Conservation (phyloP, 2,113 vertebrate genomes). For the Tauraco erythrolophus region DNA sequence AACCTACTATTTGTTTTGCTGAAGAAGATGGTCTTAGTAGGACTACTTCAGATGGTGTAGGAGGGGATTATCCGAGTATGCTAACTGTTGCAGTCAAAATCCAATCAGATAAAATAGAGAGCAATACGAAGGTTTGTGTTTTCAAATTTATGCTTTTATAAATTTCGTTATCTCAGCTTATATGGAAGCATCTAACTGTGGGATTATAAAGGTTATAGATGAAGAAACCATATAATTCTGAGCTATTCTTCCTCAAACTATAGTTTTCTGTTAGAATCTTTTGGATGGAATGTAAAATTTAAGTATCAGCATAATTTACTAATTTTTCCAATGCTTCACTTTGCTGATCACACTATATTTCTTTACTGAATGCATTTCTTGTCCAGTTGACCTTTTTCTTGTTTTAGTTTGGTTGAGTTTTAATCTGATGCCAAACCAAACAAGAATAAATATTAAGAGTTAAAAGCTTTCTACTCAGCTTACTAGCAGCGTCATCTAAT, state of each 20-base stretch:
- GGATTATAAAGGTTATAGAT: neutral
- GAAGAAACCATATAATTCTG: neutral
- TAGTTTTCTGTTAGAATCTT: neutral
- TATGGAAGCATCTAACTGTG: neutral
- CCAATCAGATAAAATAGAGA: slow-evolving; percentile 88
- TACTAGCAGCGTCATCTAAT: neutral
- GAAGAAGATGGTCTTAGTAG: slow-evolving; percentile 84
- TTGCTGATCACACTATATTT: neutral
- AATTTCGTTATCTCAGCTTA: neutral
- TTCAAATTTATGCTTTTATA: neutral
- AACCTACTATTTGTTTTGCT: slow-evolving; percentile 90
- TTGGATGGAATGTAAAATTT: neutral
- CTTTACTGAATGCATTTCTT: neutral
- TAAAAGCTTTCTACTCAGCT: neutral
- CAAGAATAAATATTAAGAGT: neutral
- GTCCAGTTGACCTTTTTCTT: neutral
- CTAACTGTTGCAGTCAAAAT: slow-evolving; percentile 93
- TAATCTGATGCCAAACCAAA: neutral
- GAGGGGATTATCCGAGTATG: slow-evolving; percentile 89
- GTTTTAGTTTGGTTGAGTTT: neutral
- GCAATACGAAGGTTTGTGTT: slow-evolving; percentile 89
- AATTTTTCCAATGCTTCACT: neutral
- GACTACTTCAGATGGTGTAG: slow-evolving; percentile 84
- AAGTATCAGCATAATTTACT: neutral
- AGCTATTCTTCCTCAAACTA: neutral